Evolutionary conservation across 1,140 invertebrate genomes (phyloP), one percentile per base, ranked within the genome.

Genomic region (Sarcophaga peregrina): DNA sequence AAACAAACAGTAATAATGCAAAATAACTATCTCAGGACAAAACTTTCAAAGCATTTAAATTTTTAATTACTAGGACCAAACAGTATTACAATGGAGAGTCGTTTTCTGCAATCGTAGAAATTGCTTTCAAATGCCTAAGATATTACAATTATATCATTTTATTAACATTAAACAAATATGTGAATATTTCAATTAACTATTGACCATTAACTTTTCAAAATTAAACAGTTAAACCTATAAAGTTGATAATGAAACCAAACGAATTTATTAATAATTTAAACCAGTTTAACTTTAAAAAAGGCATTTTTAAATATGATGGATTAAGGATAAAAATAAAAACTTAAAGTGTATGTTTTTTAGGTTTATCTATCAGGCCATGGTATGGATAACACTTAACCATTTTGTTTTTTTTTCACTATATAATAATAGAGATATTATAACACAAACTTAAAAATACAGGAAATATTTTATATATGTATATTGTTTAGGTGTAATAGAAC

Each of bases 211-310:
- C 4, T 37, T 37, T 37, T 37, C 25, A 37, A 37, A 2, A 37
- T 37, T 37, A 37, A 37, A 37, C 25, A 37, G 4, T 37, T 37
- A 37, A 37, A 37, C 25, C 25, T 37, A 37, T 37, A 37, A 37
- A 37, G 25, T 37, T 37, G 7, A 58, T n/a, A 5, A n/a, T 58
- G 54, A 58, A 58, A 58, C 54, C 54, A 58, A 58, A 58, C 54
- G 54, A 58, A n/a, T 58, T 58, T 58, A 58, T 58, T 58, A n/a
- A 58, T 58, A 58, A 58, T n/a, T 58, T n/a, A 58, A 58, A 58
- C 54, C 15, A n/a, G n/a, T 58, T 58, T 58, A 58, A 58, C 54
- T 58, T 13, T 58, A n/a, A 58, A 58, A 58, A 58, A 58, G 11
- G 54, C 15, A 58, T 58, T 13, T 15, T 13, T 58, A 58, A 58